Evolutionary conservation across 2,797 vertebrate species (phyloP).

Genomic region (Crocodylus rhombifer): DNA sequence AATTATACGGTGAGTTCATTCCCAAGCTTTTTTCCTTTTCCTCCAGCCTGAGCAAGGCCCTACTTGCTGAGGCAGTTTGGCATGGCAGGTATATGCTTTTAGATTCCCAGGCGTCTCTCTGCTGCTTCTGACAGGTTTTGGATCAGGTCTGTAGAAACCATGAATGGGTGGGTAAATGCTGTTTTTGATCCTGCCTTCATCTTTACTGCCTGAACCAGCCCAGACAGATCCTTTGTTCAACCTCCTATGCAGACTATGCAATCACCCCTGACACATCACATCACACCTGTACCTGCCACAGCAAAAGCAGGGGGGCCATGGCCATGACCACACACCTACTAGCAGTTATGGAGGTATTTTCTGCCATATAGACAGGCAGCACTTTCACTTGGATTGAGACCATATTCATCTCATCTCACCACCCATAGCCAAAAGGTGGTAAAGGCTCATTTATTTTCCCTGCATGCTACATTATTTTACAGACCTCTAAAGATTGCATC

Average conservation of each 20-base stretch:
- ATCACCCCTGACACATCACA: not conserved
- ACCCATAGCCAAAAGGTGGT: no score
- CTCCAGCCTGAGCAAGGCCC: not conserved
- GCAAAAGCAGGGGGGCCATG: no score
- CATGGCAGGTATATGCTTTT: no score
- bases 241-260: no score
- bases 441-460: no score
- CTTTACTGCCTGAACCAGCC: not conserved
- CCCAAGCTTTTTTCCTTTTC: not conserved
- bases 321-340: no score
- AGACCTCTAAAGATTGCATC: not conserved
- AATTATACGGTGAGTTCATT: slow-evolving; percentile 66
- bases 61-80: not conserved
- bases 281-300: no score
- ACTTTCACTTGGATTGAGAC: not conserved
- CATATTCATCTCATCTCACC: not conserved
- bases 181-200: not conserved
- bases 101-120: not conserved
- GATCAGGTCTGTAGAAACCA: not conserved
- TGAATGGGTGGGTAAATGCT: not conserved
- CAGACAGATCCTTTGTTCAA: no score
- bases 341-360: not conserved
- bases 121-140: not conserved
- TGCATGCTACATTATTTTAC: no score
- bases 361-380: not conserved